phyloP scores from a whole-genome alignment of 2,113 vertebrate species.

The Centropus unirufus region DNA sequence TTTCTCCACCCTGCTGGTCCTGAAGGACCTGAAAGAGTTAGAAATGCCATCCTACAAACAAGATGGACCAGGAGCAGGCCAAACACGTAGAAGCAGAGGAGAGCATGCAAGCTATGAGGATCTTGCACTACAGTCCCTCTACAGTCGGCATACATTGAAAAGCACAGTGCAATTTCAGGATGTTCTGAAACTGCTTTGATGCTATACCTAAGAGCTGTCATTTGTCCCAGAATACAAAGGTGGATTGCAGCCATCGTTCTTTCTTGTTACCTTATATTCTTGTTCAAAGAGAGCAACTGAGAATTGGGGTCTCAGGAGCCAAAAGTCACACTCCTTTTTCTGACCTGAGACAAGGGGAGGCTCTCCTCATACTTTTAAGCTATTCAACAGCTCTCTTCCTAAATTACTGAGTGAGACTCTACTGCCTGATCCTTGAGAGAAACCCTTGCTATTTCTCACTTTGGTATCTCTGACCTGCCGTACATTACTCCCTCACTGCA shows the following conservation, averaged over 20 bases:
- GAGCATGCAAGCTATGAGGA: rapidly evolving
- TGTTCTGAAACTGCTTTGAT: slow-evolving; percentile 21
- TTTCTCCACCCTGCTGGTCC: not conserved
- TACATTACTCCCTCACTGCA: not conserved
- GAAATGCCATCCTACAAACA: not conserved
- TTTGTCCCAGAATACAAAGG: slow-evolving; percentile 32
- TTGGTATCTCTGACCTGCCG: slow-evolving; percentile 27
- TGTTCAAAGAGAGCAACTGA: slow-evolving; percentile 45
- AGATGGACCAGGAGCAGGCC: not conserved
- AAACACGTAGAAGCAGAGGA: not conserved
- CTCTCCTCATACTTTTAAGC: slow-evolving; percentile 36
- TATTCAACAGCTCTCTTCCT: slow-evolving; percentile 12
- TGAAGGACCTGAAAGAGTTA: not conserved
- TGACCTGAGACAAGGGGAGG: not conserved
- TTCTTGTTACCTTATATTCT: slow-evolving; percentile 32
- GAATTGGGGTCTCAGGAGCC: not conserved
- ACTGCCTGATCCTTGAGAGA: slow-evolving; percentile 17
- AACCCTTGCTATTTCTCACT: slow-evolving; percentile 11
- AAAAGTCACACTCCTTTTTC: slow-evolving; percentile 27
- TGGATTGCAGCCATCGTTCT: slow-evolving; percentile 1
- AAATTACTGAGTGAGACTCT: slow-evolving; percentile 24
- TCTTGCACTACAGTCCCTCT: not conserved
- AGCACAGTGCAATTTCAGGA: not conserved
- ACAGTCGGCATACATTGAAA: not conserved
- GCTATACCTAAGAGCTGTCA: not conserved